A percentile compares a stretch with the other conserved stretches of the same genome.
These are phyloP conservation scores for Brachypodius melanocephalos DNA, from an alignment of 2,113 vertebrate genomes.

Conservation along the genomic window DNA sequence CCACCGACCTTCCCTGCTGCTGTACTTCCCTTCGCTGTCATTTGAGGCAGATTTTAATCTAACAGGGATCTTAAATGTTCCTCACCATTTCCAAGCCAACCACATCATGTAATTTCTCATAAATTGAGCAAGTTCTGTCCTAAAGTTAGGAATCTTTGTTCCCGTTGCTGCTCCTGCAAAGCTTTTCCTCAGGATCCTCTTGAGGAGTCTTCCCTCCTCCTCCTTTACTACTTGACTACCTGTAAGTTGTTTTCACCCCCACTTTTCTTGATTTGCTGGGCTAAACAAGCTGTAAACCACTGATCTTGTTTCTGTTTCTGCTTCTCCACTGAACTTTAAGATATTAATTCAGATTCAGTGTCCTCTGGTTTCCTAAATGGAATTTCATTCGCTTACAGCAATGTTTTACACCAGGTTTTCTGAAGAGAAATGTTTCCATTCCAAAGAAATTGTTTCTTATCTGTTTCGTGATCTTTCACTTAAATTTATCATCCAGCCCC, in stretches of 20 bases:
- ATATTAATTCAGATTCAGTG: background rate
- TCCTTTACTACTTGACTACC: background rate
- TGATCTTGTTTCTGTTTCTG: background rate
- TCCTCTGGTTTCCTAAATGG: background rate
- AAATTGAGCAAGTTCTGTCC: background rate
- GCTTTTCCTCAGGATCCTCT: background rate
- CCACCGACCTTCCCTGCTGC: constrained; percentile 12
- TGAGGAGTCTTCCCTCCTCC: background rate
- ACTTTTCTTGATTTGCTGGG: background rate
- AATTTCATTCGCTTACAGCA: background rate
- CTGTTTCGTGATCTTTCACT: background rate
- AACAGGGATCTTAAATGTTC: background rate
- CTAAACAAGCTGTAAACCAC: background rate
- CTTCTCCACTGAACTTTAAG: background rate
- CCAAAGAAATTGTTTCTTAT: background rate
- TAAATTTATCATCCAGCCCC: background rate
- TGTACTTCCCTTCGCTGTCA: constrained; percentile 31
- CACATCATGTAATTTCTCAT: background rate
- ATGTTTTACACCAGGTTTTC: background rate
- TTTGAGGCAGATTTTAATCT: constrained; percentile 22
- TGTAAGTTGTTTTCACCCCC: background rate
- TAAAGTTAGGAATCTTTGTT: background rate
- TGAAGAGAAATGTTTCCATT: background rate
- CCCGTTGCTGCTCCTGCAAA: background rate
- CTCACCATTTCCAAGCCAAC: background rate